Evolutionary conservation across 2,888 invertebrate species (phyloP), one percentile per base, ranked within the genome.

Genomic region (Invenusta paracnida): DNA sequence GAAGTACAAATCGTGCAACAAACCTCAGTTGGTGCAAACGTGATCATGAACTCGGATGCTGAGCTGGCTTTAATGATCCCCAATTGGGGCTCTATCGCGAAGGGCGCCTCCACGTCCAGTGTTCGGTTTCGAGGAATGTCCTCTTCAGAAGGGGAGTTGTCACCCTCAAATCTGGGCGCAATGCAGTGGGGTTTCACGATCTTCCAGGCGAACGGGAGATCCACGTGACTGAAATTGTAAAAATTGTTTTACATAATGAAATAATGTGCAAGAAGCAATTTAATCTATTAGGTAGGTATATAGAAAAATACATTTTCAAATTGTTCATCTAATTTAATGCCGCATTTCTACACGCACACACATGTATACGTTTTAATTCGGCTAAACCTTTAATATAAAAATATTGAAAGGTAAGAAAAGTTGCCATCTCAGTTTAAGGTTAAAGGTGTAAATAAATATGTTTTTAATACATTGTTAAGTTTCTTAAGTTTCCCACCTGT

Each of bases 21-120:
- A 88, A 91, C 91, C 86, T 88, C 87, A 29, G 90, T 89, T 27
- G 91, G 91, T 29, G 91, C 91, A 88, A 91, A 91, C 0, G 90
- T 90, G 5, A 91, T 85, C 83, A 88, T 89, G 88, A 91, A 91
- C 29, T 89, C 89, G 87, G 88, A 87, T 0, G 85, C 87, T 31
- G 88, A 88, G 2, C 88, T 86, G 2, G 90, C 89, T 84, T 82
- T 29, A 1, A 91, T 87, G 23, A 89, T 86, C 0, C 91, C 91
- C 67, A 87, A 88, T 25, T 88, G 88, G 17, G 91, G 91, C 82
- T 89, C 89, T n/a, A 91, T 88, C 86, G 89, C 90, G 88, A 91
- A 91, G 2, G 89, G 89, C 0, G 90, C 88, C 82, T 90, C 90
- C 5, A 89, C 88, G 84, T 91, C 91, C n/a, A 89, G 88, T 11